phyloP scores from a whole-genome alignment of 2,888 invertebrate genomes.

The Ceramica pisi region DNA sequence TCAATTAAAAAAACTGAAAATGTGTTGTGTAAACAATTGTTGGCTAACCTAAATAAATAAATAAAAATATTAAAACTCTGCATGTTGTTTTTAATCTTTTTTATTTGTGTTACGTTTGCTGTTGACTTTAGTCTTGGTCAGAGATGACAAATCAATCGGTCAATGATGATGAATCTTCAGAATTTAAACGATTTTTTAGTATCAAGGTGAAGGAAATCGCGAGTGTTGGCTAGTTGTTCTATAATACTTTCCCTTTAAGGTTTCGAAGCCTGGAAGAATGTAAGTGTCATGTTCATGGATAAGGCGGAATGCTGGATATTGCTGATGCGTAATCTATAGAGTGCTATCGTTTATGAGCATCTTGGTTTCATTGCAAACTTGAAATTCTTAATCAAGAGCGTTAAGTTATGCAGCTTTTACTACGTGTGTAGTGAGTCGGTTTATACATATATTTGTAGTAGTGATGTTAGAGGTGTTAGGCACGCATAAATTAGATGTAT shows the following conservation, averaged over 20 bases:
- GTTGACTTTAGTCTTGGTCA: too few species aligned
- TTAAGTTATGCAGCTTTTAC: conserved; percentile 2
- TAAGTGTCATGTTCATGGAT: conserved; percentile 35
- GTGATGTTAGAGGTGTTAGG: too few species aligned
- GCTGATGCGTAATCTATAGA: conserved; percentile 9
- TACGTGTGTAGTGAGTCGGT: neutral
- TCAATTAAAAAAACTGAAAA: too few species aligned
- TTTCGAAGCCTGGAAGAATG: conserved; percentile 14
- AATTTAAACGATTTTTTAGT: too few species aligned
- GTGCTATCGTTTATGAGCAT: conserved; percentile 5
- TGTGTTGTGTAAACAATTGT: too few species aligned
- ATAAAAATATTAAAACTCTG: too few species aligned
- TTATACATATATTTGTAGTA: neutral
- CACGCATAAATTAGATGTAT: neutral
- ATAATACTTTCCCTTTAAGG: conserved; percentile 49
- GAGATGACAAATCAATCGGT: too few species aligned
- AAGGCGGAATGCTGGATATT: conserved; percentile 29
- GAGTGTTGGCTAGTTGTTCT: neutral
- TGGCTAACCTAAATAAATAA: too few species aligned
- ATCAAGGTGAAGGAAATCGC: neutral
- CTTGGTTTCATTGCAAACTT: conserved; percentile 1
- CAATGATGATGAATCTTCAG: too few species aligned
- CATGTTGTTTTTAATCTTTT: too few species aligned
- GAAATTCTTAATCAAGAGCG: neutral
- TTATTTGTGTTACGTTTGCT: too few species aligned